Percentiles rank a stretch among this genome's conserved stretches.
These are phyloP conservation scores for Napeogenes sylphis DNA, from an alignment of 2,888 invertebrate genomes.

Conservation along the genomic window DNA sequence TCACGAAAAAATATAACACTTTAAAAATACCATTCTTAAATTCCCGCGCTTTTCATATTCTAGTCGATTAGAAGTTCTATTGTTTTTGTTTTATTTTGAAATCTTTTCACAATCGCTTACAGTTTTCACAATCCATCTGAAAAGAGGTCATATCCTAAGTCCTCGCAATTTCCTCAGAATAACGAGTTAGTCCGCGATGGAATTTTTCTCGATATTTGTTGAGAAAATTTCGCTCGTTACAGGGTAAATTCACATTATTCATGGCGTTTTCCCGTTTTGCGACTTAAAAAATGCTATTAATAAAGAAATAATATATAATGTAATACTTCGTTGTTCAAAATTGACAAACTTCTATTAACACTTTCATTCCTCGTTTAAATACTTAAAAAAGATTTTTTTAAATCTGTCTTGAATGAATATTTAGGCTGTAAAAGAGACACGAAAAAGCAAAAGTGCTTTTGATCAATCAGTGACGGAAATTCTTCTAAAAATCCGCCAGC, in stretches of 20 bases:
- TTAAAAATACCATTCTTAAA: background rate
- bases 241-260: slow-evolving; percentile 24
- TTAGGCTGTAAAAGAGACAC: too few species aligned
- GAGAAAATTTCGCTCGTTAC: slow-evolving; percentile 47
- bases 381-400: too few species aligned
- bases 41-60: background rate
- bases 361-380: too few species aligned
- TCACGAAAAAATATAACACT: background rate
- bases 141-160: slow-evolving; percentile 32
- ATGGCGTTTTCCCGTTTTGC: background rate
- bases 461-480: too few species aligned
- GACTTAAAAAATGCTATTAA: too few species aligned
- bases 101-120: slow-evolving; percentile 4
- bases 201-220: slow-evolving; percentile 47
- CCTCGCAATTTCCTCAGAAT: slow-evolving; percentile 48
- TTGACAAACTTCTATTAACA: too few species aligned
- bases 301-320: too few species aligned
- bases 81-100: background rate
- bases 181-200: slow-evolving; percentile 48
- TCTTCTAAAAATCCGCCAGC: too few species aligned
- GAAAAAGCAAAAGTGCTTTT: too few species aligned
- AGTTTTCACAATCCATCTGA: slow-evolving; percentile 21
- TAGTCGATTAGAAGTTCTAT: background rate
- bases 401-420: too few species aligned
- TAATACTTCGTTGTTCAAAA: too few species aligned